These are phyloP conservation scores for Gobiocypris rarus DNA, from an alignment of 2,113 vertebrate species.

Conservation along the genomic window DNA sequence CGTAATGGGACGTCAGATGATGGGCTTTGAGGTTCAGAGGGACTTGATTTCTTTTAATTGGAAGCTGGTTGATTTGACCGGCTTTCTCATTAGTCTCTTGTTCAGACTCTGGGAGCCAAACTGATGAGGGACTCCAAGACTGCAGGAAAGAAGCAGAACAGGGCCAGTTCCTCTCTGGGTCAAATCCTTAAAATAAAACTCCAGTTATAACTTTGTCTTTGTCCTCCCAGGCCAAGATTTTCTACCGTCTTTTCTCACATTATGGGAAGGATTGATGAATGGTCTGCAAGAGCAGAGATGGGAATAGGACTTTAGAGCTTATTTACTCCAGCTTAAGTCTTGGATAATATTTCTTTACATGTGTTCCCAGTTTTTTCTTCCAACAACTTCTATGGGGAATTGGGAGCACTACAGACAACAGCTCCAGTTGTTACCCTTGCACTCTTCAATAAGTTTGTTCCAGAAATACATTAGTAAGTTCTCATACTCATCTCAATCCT, in stretches of 20 bases:
- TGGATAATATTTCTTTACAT: constrained; percentile 39
- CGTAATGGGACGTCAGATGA: constrained; percentile 1
- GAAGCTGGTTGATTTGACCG: constrained; percentile 49
- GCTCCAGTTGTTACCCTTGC: constrained; percentile 19
- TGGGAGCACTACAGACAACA: not conserved
- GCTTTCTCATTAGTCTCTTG: constrained; percentile 58
- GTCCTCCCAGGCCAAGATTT: constrained; percentile 62
- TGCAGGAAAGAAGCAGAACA: constrained; percentile 39
- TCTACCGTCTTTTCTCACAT: constrained; percentile 66
- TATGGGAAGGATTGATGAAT: constrained; percentile 57
- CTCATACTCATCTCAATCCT: not conserved
- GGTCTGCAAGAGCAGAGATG: constrained; percentile 57
- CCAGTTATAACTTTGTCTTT: constrained; percentile 60
- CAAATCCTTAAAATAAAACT: constrained; percentile 57
- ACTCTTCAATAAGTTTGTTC: not conserved
- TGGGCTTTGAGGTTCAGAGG: constrained; percentile 38
- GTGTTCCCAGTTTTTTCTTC: constrained; percentile 11
- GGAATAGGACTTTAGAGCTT: constrained; percentile 67
- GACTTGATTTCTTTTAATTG: constrained; percentile 57
- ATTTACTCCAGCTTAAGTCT: constrained; percentile 57
- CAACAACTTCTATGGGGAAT: not conserved
- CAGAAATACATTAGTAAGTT: constrained; percentile 1
- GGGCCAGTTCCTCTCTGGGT: constrained; percentile 67
- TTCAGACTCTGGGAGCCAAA: constrained; percentile 66
- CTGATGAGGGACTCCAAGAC: constrained; percentile 63